Conservation (phyloP, 2,797 vertebrate genomes). For the Hemitrygon akajei region DNA sequence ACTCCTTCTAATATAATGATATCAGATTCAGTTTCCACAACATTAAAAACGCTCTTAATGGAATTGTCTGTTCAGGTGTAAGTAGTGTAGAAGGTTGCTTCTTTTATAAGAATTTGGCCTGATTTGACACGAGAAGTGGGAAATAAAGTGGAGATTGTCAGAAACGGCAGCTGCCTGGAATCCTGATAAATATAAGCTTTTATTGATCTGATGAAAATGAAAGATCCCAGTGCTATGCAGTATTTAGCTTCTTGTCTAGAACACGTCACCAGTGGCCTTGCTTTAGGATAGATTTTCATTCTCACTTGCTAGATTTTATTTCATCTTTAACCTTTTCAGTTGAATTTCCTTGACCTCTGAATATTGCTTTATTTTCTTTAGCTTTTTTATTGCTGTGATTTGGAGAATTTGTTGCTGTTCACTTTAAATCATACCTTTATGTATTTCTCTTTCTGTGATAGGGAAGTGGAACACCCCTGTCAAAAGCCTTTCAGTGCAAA, state of each 20-base stretch:
- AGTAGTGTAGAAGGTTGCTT: constrained; percentile 69
- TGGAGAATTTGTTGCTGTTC: constrained; percentile 85
- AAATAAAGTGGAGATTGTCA: constrained; percentile 98
- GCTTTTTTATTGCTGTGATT: constrained; percentile 55
- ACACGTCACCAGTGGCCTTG: constrained; percentile 89
- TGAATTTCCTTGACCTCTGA: constrained; percentile 93
- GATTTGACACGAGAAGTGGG: constrained; percentile 76
- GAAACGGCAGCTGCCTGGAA: constrained; percentile 96
- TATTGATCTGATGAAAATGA: constrained; percentile 99
- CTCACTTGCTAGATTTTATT: constrained; percentile 81
- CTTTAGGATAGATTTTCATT: constrained; percentile 91
- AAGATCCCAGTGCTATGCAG: constrained; percentile 95
- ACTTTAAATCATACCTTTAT: constrained; percentile 65
- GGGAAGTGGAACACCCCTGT: constrained; percentile 61
- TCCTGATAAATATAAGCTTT: constrained; percentile 99
- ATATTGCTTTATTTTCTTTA: constrained; percentile 43
- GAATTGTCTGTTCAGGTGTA: constrained; percentile 83
- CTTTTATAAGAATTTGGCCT: constrained; percentile 70
- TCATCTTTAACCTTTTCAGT: constrained; percentile 96
- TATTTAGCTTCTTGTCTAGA: constrained; percentile 95
- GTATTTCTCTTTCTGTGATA: constrained; percentile 61
- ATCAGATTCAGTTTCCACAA: constrained; percentile 84
- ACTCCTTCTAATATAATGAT: constrained; percentile 84
- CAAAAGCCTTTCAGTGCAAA: constrained; percentile 64
- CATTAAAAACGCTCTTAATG: constrained; percentile 77